phyloP scores from a whole-genome alignment of 2,888 invertebrate species.

The Saturnia japonica region DNA sequence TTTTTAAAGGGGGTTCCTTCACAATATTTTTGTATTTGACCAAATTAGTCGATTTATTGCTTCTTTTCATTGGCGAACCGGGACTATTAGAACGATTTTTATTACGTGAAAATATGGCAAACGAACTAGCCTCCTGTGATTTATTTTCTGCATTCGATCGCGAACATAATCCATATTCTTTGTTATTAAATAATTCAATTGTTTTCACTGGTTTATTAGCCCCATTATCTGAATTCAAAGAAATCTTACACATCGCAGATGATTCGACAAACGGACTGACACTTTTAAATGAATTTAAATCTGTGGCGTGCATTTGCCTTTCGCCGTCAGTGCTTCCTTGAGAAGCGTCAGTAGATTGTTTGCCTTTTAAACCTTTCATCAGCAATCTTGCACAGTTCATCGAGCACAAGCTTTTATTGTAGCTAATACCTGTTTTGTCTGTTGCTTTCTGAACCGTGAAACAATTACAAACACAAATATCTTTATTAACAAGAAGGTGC shows the following conservation, averaged over 20 bases:
- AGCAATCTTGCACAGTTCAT: conserved; percentile 46
- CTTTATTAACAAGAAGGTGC: neutral
- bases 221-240: conserved; percentile 28
- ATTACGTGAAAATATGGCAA: conserved; percentile 50
- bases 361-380: conserved; percentile 27
- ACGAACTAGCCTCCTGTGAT: conserved; percentile 33
- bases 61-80: conserved; percentile 49
- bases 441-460: neutral
- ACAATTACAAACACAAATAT: neutral
- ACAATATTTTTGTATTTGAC: conserved; percentile 61
- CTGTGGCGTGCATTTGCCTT: conserved; percentile 52
- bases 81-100: conserved; percentile 26
- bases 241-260: conserved; percentile 31
- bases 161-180: conserved; percentile 12
- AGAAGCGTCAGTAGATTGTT: conserved; percentile 36
- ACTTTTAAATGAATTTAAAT: conserved; percentile 47
- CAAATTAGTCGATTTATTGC: conserved; percentile 68
- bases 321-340: conserved; percentile 45
- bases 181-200: neutral
- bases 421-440: neutral
- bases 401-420: conserved; percentile 46
- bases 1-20: conserved; percentile 56
- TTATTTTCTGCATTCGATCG: conserved; percentile 12
- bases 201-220: conserved; percentile 11
- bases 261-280: conserved; percentile 29